These are phyloP conservation scores for Sitta carolinensis DNA, from an alignment of 2,797 vertebrate genomes.

Conservation along the genomic window DNA sequence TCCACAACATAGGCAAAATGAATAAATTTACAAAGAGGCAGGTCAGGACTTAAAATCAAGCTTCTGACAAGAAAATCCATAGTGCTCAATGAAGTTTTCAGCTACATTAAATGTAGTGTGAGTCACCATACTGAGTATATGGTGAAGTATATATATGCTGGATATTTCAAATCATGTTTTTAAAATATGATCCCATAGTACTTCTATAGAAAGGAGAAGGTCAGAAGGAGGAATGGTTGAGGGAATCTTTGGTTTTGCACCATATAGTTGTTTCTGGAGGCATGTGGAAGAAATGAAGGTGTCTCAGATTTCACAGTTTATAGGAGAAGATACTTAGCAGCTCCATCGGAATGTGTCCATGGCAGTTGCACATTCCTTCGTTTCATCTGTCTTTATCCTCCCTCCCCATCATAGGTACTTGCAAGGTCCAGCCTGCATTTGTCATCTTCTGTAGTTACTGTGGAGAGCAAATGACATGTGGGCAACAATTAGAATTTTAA, in stretches of 20 bases:
- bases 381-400: not conserved
- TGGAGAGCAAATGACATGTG: not conserved
- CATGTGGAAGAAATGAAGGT: not conserved
- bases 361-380: not conserved
- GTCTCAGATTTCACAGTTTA: not conserved
- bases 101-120: not conserved
- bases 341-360: rapidly evolving
- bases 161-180: not conserved
- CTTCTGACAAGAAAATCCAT: not conserved
- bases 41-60: not conserved
- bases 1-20: not conserved
- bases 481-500: not conserved
- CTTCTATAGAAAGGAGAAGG: not conserved
- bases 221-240: not conserved
- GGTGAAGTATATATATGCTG: too few species aligned
- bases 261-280: not conserved
- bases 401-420: not conserved
- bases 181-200: not conserved
- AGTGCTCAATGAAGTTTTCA: not conserved
- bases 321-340: not conserved
- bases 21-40: not conserved
- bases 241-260: not conserved
- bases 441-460: not conserved
- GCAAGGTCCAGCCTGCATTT: not conserved
- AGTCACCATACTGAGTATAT: not conserved